Evolutionary conservation across 2,797 vertebrate genomes (phyloP).

Genomic region (Psittacula derbiana): DNA sequence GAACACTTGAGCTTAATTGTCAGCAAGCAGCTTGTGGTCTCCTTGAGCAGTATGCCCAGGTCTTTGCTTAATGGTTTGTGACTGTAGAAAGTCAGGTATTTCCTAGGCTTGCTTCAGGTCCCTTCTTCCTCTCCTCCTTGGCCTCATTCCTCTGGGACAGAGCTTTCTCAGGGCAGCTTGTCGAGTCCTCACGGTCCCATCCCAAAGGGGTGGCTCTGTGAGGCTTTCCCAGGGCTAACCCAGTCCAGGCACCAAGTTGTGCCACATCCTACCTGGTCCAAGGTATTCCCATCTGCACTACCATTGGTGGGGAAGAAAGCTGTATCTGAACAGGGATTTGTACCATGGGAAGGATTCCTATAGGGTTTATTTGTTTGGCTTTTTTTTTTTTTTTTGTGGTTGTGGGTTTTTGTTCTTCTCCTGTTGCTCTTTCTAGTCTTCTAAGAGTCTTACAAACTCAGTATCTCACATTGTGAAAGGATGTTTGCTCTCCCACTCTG

Average conservation of each 20-base stretch:
- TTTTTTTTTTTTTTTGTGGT: not conserved
- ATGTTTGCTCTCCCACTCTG: not conserved
- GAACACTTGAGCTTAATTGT: not conserved
- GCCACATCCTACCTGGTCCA: fast-evolving
- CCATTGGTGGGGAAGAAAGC: not conserved
- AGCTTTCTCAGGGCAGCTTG: not conserved
- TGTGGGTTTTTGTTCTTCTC: not conserved
- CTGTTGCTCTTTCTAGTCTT: not conserved
- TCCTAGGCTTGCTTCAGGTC: not conserved
- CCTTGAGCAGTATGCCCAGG: not conserved
- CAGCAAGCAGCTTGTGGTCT: not conserved
- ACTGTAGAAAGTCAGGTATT: not conserved
- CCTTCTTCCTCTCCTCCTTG: not conserved
- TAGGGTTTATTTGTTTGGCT: not conserved
- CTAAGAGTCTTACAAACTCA: not conserved
- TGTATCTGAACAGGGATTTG: not conserved
- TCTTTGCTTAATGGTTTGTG: not conserved
- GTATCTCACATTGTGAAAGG: not conserved
- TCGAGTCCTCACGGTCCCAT: fast-evolving
- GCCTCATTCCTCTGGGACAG: not conserved
- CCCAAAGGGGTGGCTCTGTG: not conserved
- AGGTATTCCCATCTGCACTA: not conserved
- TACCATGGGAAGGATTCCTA: not conserved
- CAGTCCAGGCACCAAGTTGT: not conserved
- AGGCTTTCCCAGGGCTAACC: not conserved